phyloP scores from a whole-genome alignment of 2,888 invertebrate species.

The Pristionchus mayeri region DNA sequence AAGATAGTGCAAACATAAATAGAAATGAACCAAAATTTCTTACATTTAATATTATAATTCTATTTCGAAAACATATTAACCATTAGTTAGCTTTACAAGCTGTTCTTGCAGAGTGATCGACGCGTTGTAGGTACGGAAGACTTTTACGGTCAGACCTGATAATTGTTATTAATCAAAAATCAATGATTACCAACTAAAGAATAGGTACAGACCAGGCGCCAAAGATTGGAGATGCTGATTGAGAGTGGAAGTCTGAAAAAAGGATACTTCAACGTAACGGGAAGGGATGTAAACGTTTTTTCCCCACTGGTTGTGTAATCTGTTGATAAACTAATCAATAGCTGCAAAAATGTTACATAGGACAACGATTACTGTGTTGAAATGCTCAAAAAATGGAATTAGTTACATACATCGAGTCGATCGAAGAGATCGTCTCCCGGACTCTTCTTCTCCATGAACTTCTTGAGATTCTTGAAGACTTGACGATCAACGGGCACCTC shows the following conservation, averaged over 20 bases:
- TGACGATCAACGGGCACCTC: slow-evolving; percentile 95
- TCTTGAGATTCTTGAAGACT: slow-evolving; percentile 95
- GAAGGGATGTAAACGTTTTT: too few relatives aligned
- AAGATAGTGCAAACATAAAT: too few relatives aligned
- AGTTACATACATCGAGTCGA: slow-evolving; percentile 85
- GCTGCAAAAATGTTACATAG: too few relatives aligned
- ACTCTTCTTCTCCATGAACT: slow-evolving; percentile 97
- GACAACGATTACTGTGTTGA: too few relatives aligned
- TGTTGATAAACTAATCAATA: too few relatives aligned
- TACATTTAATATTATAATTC: too few relatives aligned
- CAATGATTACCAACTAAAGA: too few relatives aligned
- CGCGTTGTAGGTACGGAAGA: slow-evolving; percentile 99
- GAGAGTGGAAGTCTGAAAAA: slow-evolving; percentile 86
- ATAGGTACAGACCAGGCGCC: slow-evolving; percentile 97
- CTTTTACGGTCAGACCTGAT: slow-evolving; percentile 98
- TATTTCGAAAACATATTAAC: slow-evolving; percentile 60
- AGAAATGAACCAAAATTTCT: too few relatives aligned
- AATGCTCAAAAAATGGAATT: too few relatives aligned
- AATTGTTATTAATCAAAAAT: too few relatives aligned
- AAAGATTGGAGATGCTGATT: slow-evolving; percentile 97
- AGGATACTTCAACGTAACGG: too few relatives aligned
- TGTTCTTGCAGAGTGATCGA: slow-evolving; percentile 98
- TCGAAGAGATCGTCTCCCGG: slow-evolving; percentile 97
- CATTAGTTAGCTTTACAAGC: slow-evolving; percentile 90
- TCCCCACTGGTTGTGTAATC: too few relatives aligned